Conservation (phyloP, 2,113 vertebrate species). For the Lethenteron camtschaticum region DNA sequence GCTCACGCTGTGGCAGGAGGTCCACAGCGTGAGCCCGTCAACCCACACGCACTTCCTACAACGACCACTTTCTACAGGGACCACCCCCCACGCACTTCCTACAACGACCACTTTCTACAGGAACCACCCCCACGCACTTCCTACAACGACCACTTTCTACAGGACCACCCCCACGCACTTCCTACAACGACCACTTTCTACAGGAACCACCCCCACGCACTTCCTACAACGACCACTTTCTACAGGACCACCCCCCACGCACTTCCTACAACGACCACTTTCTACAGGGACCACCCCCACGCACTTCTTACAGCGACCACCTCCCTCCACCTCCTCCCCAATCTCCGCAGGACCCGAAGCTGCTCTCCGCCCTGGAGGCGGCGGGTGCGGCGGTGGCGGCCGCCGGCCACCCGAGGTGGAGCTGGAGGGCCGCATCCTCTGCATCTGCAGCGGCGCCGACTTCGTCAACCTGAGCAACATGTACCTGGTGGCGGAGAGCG, state of each 20-base stretch:
- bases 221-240: conserved; percentile 12
- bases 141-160: not conserved
- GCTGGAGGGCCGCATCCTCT: conserved; percentile 68
- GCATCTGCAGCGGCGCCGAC: conserved; percentile 77
- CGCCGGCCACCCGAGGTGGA: conserved; percentile 61
- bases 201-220: not conserved
- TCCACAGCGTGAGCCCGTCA: too few relatives aligned
- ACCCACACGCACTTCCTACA: too few relatives aligned
- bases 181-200: not conserved
- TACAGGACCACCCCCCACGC: too few relatives aligned
- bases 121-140: not conserved
- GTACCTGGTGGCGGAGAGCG: conserved; percentile 71
- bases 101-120: not conserved
- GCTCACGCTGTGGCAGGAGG: too few relatives aligned
- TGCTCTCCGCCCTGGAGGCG: conserved; percentile 59
- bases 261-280: not conserved
- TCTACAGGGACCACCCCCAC: too few relatives aligned
- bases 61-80: too few relatives aligned
- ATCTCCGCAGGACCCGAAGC: conserved; percentile 59
- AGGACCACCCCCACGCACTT: not conserved
- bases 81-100: too few relatives aligned
- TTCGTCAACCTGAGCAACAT: conserved; percentile 93
- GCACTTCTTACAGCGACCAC: too few relatives aligned
- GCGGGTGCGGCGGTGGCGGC: conserved; percentile 56
- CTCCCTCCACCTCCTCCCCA: too few relatives aligned